A percentile compares a stretch with the other conserved stretches of the same genome.
Conservation (phyloP, 2,888 invertebrate species). For the Eristalinus sepulchralis region DNA sequence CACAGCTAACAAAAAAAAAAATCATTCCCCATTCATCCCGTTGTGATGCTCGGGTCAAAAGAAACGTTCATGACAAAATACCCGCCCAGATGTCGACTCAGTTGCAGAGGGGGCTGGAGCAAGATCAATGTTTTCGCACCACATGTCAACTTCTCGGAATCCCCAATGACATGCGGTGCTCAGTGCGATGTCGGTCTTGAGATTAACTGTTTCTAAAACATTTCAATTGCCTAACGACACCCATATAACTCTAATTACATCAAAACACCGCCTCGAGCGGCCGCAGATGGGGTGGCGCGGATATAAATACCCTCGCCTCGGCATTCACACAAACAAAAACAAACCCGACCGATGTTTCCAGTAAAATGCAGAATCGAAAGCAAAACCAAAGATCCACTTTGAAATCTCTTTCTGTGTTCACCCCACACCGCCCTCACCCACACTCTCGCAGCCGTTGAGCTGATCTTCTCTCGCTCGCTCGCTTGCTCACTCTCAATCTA, state of each 20-base stretch:
- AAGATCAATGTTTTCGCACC: background rate
- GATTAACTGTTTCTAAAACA: constrained; percentile 22
- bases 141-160: background rate
- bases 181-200: background rate
- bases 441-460: background rate
- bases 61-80: background rate
- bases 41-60: background rate
- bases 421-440: background rate
- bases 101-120: background rate
- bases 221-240: constrained; percentile 26
- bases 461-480: background rate
- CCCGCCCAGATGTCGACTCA: background rate
- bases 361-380: constrained; percentile 63
- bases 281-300: background rate
- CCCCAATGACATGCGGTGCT: background rate
- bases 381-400: constrained; percentile 63
- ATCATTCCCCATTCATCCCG: background rate
- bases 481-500: constrained; percentile 7
- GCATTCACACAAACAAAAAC: background rate
- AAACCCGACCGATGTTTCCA: constrained; percentile 10
- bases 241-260: constrained; percentile 9
- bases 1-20: background rate
- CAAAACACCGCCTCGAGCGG: background rate
- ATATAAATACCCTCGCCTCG: constrained; percentile 1
- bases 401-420: constrained; percentile 42